phyloP scores from a whole-genome alignment of 2,113 vertebrate species.

The Rhagologus leucostigma region DNA sequence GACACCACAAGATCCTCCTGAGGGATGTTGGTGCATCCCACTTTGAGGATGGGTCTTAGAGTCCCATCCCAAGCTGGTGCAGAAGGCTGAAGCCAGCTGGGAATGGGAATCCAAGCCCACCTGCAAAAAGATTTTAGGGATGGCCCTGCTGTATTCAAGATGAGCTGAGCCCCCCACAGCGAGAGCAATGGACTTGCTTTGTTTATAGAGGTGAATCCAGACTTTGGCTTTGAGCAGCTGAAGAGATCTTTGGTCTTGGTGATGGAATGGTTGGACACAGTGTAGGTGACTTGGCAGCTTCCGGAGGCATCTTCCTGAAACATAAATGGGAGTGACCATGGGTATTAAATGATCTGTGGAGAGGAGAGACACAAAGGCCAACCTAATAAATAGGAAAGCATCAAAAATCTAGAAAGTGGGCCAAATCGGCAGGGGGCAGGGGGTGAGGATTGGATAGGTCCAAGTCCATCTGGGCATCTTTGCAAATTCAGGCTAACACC shows the following conservation, averaged over 20 bases:
- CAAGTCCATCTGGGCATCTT: not conserved
- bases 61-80: not conserved
- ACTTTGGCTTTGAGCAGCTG: conserved; percentile 9
- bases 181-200: conserved; percentile 46
- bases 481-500: not conserved
- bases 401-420: not conserved
- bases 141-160: not conserved
- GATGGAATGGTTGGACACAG: not conserved
- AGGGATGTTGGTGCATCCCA: not conserved
- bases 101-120: not conserved
- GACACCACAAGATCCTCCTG: not conserved
- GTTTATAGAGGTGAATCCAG: conserved; percentile 35
- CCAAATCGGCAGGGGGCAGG: fast-evolving
- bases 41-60: not conserved
- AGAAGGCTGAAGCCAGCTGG: not conserved
- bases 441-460: not conserved
- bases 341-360: not conserved
- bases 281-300: conserved; percentile 55
- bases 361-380: not conserved
- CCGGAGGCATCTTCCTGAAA: conserved; percentile 63
- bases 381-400: not conserved
- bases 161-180: not conserved
- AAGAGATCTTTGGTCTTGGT: conserved; percentile 62
- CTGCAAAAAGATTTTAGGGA: not conserved
- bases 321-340: not conserved